Conservation (phyloP, 1,140 invertebrate genomes). For the Nebria ingens region DNA sequence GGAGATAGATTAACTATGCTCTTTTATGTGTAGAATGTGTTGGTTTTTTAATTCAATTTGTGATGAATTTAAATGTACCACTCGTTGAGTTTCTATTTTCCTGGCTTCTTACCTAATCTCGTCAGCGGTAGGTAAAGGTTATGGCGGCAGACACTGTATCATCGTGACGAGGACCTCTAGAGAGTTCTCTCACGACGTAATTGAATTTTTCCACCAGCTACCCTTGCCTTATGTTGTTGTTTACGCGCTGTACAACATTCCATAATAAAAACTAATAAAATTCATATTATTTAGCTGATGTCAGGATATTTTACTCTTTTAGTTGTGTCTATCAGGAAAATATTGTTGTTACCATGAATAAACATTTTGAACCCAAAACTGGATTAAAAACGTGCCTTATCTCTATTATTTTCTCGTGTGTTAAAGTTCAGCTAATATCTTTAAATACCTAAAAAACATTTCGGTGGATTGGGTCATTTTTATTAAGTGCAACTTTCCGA, state of each 20-base stretch:
- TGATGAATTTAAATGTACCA: neutral
- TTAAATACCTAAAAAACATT: too few relatives aligned
- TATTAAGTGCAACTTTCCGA: too few relatives aligned
- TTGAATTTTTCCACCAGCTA: neutral
- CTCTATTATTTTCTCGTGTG: too few relatives aligned
- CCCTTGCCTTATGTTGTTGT: neutral
- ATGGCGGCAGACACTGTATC: neutral
- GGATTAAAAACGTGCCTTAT: too few relatives aligned
- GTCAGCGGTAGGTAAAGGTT: neutral
- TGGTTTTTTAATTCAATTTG: neutral
- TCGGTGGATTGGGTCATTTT: too few relatives aligned
- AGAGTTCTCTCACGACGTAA: neutral
- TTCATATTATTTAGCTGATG: neutral
- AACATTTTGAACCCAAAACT: too few relatives aligned
- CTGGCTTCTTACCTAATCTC: neutral
- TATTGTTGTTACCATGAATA: too few relatives aligned
- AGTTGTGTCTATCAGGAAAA: too few relatives aligned
- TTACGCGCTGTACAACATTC: neutral
- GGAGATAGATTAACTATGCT: too few relatives aligned
- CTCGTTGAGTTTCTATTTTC: neutral
- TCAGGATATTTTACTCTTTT: too few relatives aligned
- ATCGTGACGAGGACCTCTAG: neutral
- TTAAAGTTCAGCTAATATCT: too few relatives aligned
- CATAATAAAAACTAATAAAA: conserved; percentile 10
- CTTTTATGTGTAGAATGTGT: too few relatives aligned